phyloP scores from a whole-genome alignment of 2,113 vertebrate genomes.

The Callopanchax toddi region DNA sequence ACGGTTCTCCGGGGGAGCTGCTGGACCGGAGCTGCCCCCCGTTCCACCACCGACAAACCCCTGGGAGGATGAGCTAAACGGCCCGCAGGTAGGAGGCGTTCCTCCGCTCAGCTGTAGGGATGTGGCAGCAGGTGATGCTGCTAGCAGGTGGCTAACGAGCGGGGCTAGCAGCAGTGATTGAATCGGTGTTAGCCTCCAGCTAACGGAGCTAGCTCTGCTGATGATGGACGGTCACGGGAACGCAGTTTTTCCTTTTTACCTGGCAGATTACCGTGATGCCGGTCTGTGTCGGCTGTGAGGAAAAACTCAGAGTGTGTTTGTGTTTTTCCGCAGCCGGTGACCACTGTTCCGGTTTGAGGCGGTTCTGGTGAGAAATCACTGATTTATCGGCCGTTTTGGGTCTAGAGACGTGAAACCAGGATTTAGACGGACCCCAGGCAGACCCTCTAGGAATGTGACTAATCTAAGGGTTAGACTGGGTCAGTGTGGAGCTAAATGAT shows the following conservation, averaged over 20 bases:
- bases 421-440: no score
- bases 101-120: background rate
- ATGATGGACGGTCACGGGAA: background rate
- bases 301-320: background rate
- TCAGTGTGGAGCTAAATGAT: no score
- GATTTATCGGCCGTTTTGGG: no score
- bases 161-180: background rate
- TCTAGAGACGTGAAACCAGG: no score
- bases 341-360: background rate
- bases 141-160: conserved; percentile 11
- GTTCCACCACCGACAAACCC: background rate
- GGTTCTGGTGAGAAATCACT: background rate
- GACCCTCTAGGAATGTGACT: no score
- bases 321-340: background rate
- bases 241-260: no score
- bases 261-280: background rate
- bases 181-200: conserved; percentile 5
- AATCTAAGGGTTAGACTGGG: no score
- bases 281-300: background rate
- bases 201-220: background rate
- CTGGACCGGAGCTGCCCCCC: background rate
- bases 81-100: conserved; percentile 36
- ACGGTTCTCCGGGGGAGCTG: background rate
- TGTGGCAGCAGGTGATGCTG: conserved; percentile 1
- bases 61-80: conserved; percentile 19